Evolutionary conservation across 2,797 vertebrate genomes (phyloP).

Genomic region (Mus spretus): DNA sequence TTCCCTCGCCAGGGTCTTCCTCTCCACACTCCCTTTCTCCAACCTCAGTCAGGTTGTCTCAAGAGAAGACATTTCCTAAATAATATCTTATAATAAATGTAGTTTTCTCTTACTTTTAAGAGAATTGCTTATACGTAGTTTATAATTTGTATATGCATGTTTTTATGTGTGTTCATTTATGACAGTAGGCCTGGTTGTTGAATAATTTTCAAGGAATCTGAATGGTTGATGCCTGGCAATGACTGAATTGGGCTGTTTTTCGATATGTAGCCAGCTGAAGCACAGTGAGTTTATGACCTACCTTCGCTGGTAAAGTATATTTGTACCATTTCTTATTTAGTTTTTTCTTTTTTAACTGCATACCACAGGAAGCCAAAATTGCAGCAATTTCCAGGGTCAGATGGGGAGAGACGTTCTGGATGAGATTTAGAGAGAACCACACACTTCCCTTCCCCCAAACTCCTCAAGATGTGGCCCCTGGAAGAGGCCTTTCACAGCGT

Average conservation of each 20-base stretch:
- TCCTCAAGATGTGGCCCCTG: conserved; percentile 77
- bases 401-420: conserved; percentile 82
- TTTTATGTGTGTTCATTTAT: background rate
- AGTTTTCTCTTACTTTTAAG: conserved; percentile 59
- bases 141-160: background rate
- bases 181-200: background rate
- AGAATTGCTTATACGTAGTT: background rate
- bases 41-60: background rate
- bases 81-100: background rate
- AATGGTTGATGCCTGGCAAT: background rate
- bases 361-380: conserved; percentile 86
- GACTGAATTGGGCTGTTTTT: conserved; percentile 56
- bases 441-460: conserved; percentile 76
- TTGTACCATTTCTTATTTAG: conserved; percentile 80
- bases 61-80: conserved; percentile 50
- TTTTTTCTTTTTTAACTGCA: conserved; percentile 71
- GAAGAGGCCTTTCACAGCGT: conserved; percentile 77
- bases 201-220: conserved; percentile 27
- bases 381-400: conserved; percentile 85
- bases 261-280: background rate
- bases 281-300: conserved; percentile 54
- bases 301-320: conserved; percentile 68
- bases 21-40: conserved; percentile 46
- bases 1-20: conserved; percentile 15
- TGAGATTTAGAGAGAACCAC: conserved; percentile 84